phyloP scores from a whole-genome alignment of 1,140 invertebrate genomes.

The Thereuonema tuberculata region DNA sequence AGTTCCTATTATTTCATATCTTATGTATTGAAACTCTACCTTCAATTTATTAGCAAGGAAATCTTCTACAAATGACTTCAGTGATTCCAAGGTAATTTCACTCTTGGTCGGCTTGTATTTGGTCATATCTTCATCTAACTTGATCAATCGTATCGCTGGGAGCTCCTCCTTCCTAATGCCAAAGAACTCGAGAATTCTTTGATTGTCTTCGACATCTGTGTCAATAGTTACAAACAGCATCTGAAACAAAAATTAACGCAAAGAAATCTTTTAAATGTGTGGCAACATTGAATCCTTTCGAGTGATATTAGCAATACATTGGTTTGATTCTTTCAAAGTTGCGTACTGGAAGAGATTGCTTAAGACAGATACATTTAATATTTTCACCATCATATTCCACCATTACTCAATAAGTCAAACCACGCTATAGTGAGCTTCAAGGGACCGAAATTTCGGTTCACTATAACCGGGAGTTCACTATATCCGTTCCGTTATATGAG shows the following conservation, averaged over 20 bases:
- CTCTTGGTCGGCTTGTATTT: conserved; percentile 84
- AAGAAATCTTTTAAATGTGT: too few species aligned
- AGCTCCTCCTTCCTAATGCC: conserved; percentile 87
- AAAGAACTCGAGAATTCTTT: conserved; percentile 97
- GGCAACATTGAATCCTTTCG: too few species aligned
- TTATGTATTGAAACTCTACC: conserved; percentile 24
- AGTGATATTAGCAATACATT: background rate
- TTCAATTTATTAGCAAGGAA: conserved; percentile 88
- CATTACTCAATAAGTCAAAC: too few species aligned
- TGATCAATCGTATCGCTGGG: conserved; percentile 84
- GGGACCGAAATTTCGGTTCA: too few species aligned
- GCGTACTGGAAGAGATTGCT: background rate
- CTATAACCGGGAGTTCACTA: too few species aligned
- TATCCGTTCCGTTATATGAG: too few species aligned
- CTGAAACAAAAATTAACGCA: conserved; percentile 31
- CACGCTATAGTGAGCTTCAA: too few species aligned
- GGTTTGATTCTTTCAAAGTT: background rate
- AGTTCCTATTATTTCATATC: background rate
- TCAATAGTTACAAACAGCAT: conserved; percentile 91
- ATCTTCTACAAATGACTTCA: conserved; percentile 68
- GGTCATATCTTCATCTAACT: conserved; percentile 91
- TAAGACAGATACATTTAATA: too few species aligned
- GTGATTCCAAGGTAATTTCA: conserved; percentile 59
- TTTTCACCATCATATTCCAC: too few species aligned
- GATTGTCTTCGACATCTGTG: conserved; percentile 87